Evolutionary conservation across 2,888 invertebrate genomes (phyloP), one percentile per base, ranked within the genome.

Genomic region (Oscheius sp.): DNA sequence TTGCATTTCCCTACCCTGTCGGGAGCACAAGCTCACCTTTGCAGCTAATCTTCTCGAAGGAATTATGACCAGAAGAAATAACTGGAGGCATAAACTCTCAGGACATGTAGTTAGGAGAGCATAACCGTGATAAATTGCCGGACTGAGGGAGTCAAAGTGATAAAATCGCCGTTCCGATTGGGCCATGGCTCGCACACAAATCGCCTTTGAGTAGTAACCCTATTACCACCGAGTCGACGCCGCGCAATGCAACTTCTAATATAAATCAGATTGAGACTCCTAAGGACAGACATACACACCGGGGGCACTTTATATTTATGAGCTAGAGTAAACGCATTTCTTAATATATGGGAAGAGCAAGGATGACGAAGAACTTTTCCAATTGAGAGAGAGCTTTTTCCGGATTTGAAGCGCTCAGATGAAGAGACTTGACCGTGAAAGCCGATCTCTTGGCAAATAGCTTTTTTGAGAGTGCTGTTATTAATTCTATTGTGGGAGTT

Each of bases 131-230:
- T 58, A 58, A 58, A 58, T 33, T 11, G n/a, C 11, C 35, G 29
- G 62, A 29, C 37, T 62, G 47, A 63, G 48, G 48, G 50, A 63
- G 63, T 7, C 63, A 63, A 63, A 47, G 47, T 63, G 63, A 48
- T 63, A 63, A 63, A 63, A 63, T 63, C 63, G 63, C 63, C 63
- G 63, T 63, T 63, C 63, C 63, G 47, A 48, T 63, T 63, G 48
- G 47, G 50, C 32, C 53, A 33, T 11, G 55, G 53, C 68, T 68
- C 68, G 68, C 55, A 37, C 68, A 68, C 68, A 68, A 68, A 68
- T 68, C 68, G 68, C 68, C 68, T 68, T 68, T 68, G 53, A 68
- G 68, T 37, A 51, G 68, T 68, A 68, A 68, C 68, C 68, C 68
- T 68, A 68, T 68, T 68, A 68, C 68, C 68, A 68, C 68, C 42